Conservation (phyloP, 1,140 invertebrate genomes). For the Gerris buenoi region DNA sequence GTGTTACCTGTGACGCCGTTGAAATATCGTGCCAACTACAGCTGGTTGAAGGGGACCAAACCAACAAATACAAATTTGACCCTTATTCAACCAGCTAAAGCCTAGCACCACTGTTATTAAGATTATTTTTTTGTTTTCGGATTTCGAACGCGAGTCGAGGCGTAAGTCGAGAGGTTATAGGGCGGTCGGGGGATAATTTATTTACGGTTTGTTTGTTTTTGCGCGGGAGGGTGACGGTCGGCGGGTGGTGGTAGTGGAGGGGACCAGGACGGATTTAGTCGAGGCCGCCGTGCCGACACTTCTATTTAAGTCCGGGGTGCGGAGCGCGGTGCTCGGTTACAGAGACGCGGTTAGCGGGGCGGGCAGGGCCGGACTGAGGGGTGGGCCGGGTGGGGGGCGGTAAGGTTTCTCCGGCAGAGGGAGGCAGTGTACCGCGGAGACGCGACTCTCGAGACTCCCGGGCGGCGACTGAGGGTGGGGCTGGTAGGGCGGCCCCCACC, state of each 20-base stretch:
- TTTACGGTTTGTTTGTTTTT: no score
- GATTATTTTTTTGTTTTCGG: no score
- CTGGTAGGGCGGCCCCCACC: not conserved
- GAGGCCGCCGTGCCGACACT: not conserved
- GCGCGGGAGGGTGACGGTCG: no score
- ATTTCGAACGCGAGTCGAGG: no score
- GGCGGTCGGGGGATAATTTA: no score
- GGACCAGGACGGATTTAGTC: not conserved
- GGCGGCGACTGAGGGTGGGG: slow-evolving; percentile 3
- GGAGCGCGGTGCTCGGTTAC: not conserved
- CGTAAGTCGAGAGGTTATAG: no score
- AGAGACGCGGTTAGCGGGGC: no score
- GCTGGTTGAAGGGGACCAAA: slow-evolving; percentile 59
- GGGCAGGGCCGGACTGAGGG: not conserved
- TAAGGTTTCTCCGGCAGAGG: not conserved
- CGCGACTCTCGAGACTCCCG: not conserved
- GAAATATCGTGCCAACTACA: slow-evolving; percentile 36
- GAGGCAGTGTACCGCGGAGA: slow-evolving; percentile 2
- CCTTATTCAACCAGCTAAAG: slow-evolving; percentile 49
- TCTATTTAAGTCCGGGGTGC: not conserved
- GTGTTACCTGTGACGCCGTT: not conserved
- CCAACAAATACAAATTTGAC: slow-evolving; percentile 39
- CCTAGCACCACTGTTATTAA: slow-evolving; percentile 24
- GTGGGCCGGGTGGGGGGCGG: not conserved
- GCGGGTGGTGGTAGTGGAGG: not conserved